Conservation (phyloP, 2,797 vertebrate genomes). For the Lagocephalus sceleratus region DNA sequence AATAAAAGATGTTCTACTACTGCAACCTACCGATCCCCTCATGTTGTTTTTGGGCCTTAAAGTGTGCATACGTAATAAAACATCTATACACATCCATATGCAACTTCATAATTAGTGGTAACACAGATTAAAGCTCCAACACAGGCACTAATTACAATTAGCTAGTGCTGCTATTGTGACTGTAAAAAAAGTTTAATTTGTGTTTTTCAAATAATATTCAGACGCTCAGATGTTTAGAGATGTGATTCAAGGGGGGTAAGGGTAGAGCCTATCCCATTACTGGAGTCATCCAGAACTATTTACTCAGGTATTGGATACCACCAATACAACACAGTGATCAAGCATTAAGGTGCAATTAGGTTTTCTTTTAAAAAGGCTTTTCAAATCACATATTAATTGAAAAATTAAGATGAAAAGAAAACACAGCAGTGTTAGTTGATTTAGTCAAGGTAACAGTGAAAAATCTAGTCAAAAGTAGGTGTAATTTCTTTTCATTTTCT, state of each 20-base stretch:
- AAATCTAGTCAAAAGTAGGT: too few species aligned
- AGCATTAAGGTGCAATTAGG: slow-evolving; percentile 52
- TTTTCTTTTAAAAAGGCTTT: slow-evolving; percentile 15
- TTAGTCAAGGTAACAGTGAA: too few species aligned
- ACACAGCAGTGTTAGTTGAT: slow-evolving; percentile 1
- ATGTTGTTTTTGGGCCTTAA: slow-evolving; percentile 25
- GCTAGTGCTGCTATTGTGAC: too few species aligned
- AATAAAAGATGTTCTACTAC: slow-evolving; percentile 43
- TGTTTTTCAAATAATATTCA: too few species aligned
- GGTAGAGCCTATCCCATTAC: slow-evolving; percentile 10
- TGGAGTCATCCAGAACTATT: slow-evolving; percentile 1
- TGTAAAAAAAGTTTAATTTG: too few species aligned
- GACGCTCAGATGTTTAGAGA: too few species aligned
- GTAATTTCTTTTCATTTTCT: neutral
- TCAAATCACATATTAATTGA: slow-evolving; percentile 8
- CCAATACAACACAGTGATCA: slow-evolving; percentile 25
- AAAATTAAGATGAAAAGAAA: slow-evolving; percentile 6
- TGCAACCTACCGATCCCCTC: neutral
- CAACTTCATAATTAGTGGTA: slow-evolving; percentile 29
- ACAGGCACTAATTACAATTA: neutral
- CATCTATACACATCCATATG: slow-evolving; percentile 57
- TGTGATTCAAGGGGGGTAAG: too few species aligned
- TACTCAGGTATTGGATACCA: slow-evolving; percentile 2
- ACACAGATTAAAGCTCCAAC: neutral
- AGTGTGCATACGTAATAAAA: slow-evolving; percentile 45